Conservation (phyloP, 2,888 invertebrate genomes). For the Andrena hattorfiana region DNA sequence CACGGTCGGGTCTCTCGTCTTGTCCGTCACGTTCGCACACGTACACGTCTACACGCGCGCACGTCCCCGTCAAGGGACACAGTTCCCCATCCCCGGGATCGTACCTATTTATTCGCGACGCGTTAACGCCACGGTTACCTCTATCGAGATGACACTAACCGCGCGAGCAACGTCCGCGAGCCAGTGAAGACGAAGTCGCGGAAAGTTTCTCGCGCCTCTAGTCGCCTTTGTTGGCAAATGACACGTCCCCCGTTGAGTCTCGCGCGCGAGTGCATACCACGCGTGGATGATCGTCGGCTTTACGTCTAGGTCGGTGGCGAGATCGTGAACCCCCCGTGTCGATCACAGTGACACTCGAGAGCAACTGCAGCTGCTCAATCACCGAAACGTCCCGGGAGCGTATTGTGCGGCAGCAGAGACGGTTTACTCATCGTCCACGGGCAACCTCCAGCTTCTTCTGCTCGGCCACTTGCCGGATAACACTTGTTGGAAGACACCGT, state of each 20-base stretch:
- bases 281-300: neutral
- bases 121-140: neutral
- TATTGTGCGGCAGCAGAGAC: neutral
- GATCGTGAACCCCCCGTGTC: neutral
- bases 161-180: neutral
- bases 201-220: neutral
- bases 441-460: neutral
- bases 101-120: neutral
- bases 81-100: neutral
- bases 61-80: neutral
- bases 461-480: neutral
- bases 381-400: neutral
- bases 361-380: neutral
- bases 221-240: neutral
- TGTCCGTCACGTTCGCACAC: conserved; percentile 14
- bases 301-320: neutral
- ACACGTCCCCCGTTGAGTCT: neutral
- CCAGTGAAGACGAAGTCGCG: neutral
- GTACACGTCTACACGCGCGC: conserved; percentile 46
- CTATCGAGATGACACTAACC: neutral
- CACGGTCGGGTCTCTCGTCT: conserved; percentile 71
- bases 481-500: conserved; percentile 17
- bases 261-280: neutral
- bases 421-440: neutral
- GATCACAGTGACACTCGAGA: neutral